These are phyloP conservation scores for Lagopus muta DNA, from an alignment of 2,113 vertebrate species.

Conservation along the genomic window DNA sequence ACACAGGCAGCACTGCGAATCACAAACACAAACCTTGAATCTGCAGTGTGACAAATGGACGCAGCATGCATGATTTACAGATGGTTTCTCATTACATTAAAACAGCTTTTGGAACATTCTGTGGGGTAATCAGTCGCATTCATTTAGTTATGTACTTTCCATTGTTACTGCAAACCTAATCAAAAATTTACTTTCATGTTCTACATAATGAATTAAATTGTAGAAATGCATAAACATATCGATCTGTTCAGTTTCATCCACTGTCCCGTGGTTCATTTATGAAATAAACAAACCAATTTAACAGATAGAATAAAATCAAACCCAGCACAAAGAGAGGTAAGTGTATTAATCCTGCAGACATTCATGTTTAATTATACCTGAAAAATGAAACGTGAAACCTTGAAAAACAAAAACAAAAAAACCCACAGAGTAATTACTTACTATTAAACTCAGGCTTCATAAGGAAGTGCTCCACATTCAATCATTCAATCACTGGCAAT, in stretches of 20 bases:
- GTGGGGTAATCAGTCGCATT: not conserved
- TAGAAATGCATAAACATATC: not conserved
- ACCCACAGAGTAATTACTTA: not conserved
- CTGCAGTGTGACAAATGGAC: not conserved
- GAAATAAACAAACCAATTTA: not conserved
- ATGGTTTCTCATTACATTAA: not conserved
- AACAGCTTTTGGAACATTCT: not conserved
- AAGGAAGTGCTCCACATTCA: not conserved
- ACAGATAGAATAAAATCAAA: conserved; percentile 31
- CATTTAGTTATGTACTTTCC: not conserved
- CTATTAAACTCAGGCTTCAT: not conserved
- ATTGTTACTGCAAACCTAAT: conserved; percentile 8
- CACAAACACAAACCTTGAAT: not conserved
- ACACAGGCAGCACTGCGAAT: not conserved
- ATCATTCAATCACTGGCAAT: not conserved
- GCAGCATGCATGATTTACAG: not conserved
- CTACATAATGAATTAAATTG: not conserved
- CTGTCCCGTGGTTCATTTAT: not conserved
- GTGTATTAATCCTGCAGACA: not conserved
- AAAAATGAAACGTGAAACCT: not conserved
- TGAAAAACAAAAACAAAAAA: not conserved
- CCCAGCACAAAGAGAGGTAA: not conserved
- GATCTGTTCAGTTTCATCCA: not conserved
- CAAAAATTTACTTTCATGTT: conserved; percentile 8
- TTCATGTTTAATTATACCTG: not conserved